These are phyloP conservation scores for Periphyllus acericola DNA, from an alignment of 2,888 invertebrate genomes.

Conservation along the genomic window DNA sequence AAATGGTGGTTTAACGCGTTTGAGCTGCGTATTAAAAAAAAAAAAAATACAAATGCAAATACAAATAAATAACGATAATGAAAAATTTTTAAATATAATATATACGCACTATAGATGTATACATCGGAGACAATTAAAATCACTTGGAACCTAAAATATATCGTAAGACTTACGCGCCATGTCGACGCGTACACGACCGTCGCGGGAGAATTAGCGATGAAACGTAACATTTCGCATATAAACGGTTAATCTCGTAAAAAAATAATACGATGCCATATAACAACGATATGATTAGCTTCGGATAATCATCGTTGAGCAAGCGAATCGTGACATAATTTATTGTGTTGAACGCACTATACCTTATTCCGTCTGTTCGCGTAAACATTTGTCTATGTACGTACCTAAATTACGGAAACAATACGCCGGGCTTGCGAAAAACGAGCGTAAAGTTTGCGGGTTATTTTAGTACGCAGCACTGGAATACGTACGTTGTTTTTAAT, in stretches of 20 bases:
- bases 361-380: too few relatives aligned
- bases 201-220: neutral
- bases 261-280: neutral
- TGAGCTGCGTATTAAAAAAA: neutral
- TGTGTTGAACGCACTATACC: too few relatives aligned
- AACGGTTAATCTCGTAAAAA: conserved; percentile 2
- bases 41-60: neutral
- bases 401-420: too few relatives aligned
- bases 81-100: too few relatives aligned
- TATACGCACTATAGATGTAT: neutral
- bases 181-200: neutral
- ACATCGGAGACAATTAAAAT: neutral
- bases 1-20: conserved; percentile 12
- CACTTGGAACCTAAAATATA: neutral
- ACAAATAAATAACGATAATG: too few relatives aligned
- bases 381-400: too few relatives aligned
- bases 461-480: neutral
- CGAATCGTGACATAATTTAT: neutral
- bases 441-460: neutral
- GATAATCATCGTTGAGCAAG: neutral
- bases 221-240: conserved; percentile 18
- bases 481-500: neutral
- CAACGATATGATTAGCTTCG: neutral
- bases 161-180: neutral
- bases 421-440: too few relatives aligned